These are phyloP conservation scores for Panagrolaimus sp. DNA, from an alignment of 1,140 invertebrate genomes.

Conservation along the genomic window DNA sequence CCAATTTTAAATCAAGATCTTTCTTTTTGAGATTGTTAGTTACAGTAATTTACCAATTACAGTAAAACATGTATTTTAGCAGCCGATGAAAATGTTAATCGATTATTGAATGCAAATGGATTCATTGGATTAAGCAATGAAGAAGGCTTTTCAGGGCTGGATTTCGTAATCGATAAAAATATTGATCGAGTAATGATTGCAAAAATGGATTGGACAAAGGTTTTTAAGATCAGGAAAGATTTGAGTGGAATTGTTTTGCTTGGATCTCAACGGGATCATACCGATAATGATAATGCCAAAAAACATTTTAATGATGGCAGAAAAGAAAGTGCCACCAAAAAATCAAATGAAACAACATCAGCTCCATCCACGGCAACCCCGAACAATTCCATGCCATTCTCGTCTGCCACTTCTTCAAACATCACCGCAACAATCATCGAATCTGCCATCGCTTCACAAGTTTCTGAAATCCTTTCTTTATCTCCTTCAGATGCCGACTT, in stretches of 20 bases:
- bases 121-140: neutral
- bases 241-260: neutral
- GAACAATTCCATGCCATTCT: neutral
- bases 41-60: no score
- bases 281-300: no score
- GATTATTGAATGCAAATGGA: neutral
- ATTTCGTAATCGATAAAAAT: neutral
- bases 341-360: neutral
- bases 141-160: neutral
- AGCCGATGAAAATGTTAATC: neutral
- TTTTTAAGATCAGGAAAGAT: neutral
- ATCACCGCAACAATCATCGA: neutral
- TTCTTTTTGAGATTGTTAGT: no score
- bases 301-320: no score
- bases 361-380: neutral
- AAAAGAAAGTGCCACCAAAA: neutral
- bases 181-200: conserved; percentile 10
- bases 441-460: no score
- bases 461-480: no score
- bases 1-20: no score
- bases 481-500: neutral
- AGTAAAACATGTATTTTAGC: neutral
- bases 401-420: neutral
- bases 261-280: neutral
- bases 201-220: neutral